These are phyloP conservation scores for Rhyacichthys aspro DNA, from an alignment of 2,797 vertebrate species.

Conservation along the genomic window DNA sequence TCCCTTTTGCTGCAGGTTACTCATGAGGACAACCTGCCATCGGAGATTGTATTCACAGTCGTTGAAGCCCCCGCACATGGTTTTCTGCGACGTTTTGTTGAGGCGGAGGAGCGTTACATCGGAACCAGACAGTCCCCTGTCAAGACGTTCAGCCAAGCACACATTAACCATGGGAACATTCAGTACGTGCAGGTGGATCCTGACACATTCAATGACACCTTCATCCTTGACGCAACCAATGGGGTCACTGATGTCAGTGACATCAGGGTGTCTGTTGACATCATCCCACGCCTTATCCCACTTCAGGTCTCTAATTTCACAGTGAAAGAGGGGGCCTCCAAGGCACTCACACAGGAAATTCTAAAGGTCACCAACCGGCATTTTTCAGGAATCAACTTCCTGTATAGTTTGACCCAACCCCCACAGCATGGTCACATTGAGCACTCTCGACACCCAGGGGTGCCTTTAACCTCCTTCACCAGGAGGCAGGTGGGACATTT, in stretches of 20 bases:
- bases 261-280: conserved; percentile 82
- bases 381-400: conserved; percentile 85
- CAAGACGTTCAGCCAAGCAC: conserved; percentile 85
- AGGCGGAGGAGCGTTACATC: conserved; percentile 71
- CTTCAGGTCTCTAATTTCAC: conserved; percentile 86
- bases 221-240: conserved; percentile 83
- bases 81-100: conserved; percentile 79
- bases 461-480: conserved; percentile 83
- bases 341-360: conserved; percentile 80
- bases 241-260: conserved; percentile 79
- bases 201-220: conserved; percentile 76
- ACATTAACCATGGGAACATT: conserved; percentile 83
- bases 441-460: conserved; percentile 81
- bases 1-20: conserved; percentile 80
- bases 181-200: conserved; percentile 86
- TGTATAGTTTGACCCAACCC: conserved; percentile 82
- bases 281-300: conserved; percentile 86
- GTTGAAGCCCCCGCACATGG: conserved; percentile 80
- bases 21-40: conserved; percentile 85
- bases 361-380: conserved; percentile 83
- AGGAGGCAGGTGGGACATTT: conserved; percentile 85
- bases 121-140: conserved; percentile 73
- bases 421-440: conserved; percentile 86
- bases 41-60: conserved; percentile 85
- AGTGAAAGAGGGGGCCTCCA: conserved; percentile 85